Conservation (phyloP, 2,113 vertebrate genomes). For the Oryctolagus cuniculus region DNA sequence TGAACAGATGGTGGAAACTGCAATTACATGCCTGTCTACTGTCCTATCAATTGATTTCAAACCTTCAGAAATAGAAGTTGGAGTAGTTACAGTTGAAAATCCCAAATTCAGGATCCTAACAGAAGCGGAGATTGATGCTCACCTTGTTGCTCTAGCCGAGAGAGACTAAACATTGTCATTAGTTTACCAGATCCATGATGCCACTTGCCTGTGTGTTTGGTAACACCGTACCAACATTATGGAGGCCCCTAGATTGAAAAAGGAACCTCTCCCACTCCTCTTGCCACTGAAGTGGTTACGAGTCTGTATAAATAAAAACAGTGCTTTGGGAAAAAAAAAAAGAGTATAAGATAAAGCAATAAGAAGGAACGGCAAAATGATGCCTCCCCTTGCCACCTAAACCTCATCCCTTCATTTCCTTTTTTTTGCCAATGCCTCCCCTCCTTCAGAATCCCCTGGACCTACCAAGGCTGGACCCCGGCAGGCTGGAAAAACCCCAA, state of each 20-base stretch:
- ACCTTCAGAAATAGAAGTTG: slow-evolving; percentile 97
- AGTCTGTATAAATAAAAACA: slow-evolving; percentile 91
- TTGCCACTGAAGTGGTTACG: slow-evolving; percentile 85
- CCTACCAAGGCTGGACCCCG: no score
- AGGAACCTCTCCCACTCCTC: slow-evolving; percentile 70
- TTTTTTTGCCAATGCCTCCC: no score
- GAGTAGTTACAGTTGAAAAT: slow-evolving; percentile 95
- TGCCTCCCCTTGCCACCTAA: no score
- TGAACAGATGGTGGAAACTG: slow-evolving; percentile 97
- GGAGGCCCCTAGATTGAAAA: slow-evolving; percentile 84
- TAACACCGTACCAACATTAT: slow-evolving; percentile 79
- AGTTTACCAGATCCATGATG: slow-evolving; percentile 73
- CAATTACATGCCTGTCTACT: slow-evolving; percentile 97
- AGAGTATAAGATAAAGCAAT: no score
- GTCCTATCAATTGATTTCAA: slow-evolving; percentile 99
- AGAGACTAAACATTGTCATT: slow-evolving; percentile 91
- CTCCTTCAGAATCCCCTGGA: no score
- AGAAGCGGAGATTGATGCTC: slow-evolving; percentile 94
- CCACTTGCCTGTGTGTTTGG: slow-evolving; percentile 81
- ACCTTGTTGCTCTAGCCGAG: slow-evolving; percentile 96
- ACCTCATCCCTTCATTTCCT: no score
- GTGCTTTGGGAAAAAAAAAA: slow-evolving; percentile 88
- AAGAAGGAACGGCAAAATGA: no score
- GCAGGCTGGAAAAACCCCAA: slow-evolving; percentile 98
- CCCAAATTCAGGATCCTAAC: slow-evolving; percentile 98